A percentile compares a stretch with the other conserved stretches of the same genome.
phyloP scores from a whole-genome alignment of 2,113 vertebrate genomes.

The Coregonus clupeaformis region DNA sequence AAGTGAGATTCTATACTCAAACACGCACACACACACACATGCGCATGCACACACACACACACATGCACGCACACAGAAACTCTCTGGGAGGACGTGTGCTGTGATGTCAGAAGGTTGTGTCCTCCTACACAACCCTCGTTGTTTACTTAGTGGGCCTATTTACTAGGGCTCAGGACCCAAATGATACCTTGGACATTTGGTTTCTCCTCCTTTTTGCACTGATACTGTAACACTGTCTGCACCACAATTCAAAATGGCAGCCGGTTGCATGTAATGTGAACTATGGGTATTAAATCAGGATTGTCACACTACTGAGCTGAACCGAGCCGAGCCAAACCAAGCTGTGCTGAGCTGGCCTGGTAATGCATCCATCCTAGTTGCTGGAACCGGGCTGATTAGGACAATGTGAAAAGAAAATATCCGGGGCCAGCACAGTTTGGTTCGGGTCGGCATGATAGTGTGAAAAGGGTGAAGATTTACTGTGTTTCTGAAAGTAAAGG shows the following conservation, averaged over 20 bases:
- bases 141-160: too few species aligned
- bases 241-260: slow-evolving; percentile 14
- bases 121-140: not conserved
- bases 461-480: not conserved
- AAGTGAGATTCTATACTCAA: not conserved
- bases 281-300: not conserved
- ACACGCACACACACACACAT: not conserved
- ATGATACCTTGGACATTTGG: not conserved
- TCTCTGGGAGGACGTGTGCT: not conserved
- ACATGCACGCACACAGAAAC: not conserved
- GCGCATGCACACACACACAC: not conserved
- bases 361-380: too few species aligned
- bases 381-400: too few species aligned
- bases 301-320: too few species aligned
- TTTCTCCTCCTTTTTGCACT: not conserved
- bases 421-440: too few species aligned
- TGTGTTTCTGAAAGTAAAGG: not conserved
- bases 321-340: too few species aligned
- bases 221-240: not conserved
- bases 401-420: too few species aligned
- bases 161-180: not conserved
- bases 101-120: not conserved
- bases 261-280: slow-evolving; percentile 42
- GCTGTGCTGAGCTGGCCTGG: too few species aligned
- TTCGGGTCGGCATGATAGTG: not conserved